Conservation (phyloP, 2,113 vertebrate species). For the Prunella himalayana region DNA sequence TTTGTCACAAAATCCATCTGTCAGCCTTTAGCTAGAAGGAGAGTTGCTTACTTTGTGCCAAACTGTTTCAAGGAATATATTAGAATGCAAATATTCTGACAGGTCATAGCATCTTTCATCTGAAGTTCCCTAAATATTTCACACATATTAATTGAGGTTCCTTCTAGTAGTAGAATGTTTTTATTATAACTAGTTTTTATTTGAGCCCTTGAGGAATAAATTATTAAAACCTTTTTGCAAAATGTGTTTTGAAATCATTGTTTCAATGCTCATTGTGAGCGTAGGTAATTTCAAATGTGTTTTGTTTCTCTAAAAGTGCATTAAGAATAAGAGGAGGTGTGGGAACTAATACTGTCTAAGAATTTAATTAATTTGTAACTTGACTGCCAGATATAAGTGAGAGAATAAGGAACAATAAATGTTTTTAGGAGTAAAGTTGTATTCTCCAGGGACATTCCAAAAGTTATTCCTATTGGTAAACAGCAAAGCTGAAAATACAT, state of each 20-base stretch:
- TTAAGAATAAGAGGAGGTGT: not conserved
- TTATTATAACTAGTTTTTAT: not conserved
- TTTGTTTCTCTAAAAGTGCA: not conserved
- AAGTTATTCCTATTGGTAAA: not conserved
- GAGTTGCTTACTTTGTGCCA: not conserved
- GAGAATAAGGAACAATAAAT: not conserved
- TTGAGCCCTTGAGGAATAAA: not conserved
- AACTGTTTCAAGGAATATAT: not conserved
- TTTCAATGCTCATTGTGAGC: not conserved
- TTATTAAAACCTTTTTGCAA: not conserved
- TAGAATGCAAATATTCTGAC: not conserved
- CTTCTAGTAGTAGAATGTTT: not conserved
- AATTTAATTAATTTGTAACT: not conserved
- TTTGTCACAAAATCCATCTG: not conserved
- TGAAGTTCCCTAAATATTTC: not conserved
- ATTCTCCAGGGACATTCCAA: not conserved
- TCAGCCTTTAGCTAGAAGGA: not conserved
- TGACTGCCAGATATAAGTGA: not conserved
- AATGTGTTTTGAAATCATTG: not conserved
- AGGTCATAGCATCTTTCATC: not conserved
- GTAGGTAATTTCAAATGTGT: not conserved
- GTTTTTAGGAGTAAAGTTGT: not conserved
- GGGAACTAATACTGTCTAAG: not conserved
- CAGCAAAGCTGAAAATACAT: not conserved
- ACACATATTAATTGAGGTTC: not conserved